Evolutionary conservation across 2,888 invertebrate genomes (phyloP), one percentile per base, ranked within the genome.

Genomic region (Neoaliturus tenellus): DNA sequence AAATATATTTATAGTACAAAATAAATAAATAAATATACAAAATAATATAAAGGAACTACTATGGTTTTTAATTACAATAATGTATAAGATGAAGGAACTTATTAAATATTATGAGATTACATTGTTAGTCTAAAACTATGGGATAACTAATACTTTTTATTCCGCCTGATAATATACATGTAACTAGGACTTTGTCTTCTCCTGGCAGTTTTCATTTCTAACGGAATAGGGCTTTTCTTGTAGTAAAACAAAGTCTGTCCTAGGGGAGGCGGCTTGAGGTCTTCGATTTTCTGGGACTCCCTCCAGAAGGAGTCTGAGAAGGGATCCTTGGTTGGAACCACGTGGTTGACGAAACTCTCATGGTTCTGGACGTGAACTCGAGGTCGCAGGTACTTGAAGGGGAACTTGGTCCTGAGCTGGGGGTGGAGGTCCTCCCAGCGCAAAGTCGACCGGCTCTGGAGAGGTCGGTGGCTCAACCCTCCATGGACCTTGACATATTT

Each of bases 21-120:
- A 62, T 62, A 62, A 62, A 62, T 62, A 62, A 3, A n/a, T n/a
- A n/a, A 62, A 62, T 62, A 31, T 62, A 62, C 62, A 62, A 62
- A 62, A 51, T 23, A 51, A 44, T 51, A 20, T 23, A 51, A 62
- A 62, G 62, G 62, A 62, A 62, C 62, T 62, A 31, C 28, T 31
- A 62, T 31, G 31, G 62, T 62, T 62, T 62, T 8, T 25, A 14
- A 51, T 55, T 28, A 62, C 6, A 55, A 28, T 62, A 62, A 31
- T 23, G 10, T n/a, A 62, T 8, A 31, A 51, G 20, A 62, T n/a
- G 62, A 62, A 62, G 62, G 62, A 62, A 62, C 62, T 62, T 62
- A 25, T 12, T 62, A 62, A 28, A 23, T 23, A 2, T 51, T 2
- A 17, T 12, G 55, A 55, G 5, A 23, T 25, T 23, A 14, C 4